Conservation (phyloP, 1,140 invertebrate genomes). For the Pseudomyrmex flavicornis region DNA sequence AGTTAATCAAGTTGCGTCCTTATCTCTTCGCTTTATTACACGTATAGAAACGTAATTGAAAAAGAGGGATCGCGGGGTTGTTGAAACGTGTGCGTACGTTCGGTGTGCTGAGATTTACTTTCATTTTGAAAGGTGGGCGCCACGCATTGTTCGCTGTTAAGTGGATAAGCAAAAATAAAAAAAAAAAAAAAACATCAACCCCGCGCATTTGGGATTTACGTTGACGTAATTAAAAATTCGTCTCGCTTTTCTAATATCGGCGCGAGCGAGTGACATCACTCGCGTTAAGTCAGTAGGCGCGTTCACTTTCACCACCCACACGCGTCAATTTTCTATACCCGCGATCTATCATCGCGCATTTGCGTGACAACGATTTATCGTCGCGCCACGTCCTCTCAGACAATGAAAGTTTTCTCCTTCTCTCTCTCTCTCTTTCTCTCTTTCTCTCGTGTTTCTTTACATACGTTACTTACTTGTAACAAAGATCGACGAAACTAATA, state of each 20-base stretch:
- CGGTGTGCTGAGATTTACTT: background rate
- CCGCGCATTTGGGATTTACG: background rate
- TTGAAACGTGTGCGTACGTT: too few relatives aligned
- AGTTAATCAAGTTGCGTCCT: slow-evolving; percentile 43
- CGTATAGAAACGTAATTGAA: slow-evolving; percentile 40
- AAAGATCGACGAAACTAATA: background rate
- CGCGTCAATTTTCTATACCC: slow-evolving; percentile 71
- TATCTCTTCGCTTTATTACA: background rate
- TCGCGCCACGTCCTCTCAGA: slow-evolving; percentile 46
- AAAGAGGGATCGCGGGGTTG: slow-evolving; percentile 21
- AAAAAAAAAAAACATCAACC: background rate
- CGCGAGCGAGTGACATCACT: slow-evolving; percentile 34
- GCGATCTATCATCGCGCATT: slow-evolving; percentile 44
- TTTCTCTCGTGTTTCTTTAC: background rate
- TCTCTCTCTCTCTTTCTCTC: background rate
- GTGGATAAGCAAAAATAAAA: background rate
- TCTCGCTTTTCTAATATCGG: slow-evolving; percentile 45
- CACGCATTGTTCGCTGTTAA: background rate
- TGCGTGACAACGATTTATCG: slow-evolving; percentile 71
- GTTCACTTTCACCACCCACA: slow-evolving; percentile 81
- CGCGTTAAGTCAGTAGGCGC: slow-evolving; percentile 68
- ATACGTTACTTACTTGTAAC: background rate
- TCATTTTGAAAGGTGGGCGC: background rate
- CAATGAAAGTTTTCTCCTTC: background rate
- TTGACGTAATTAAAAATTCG: slow-evolving; percentile 50